Evolutionary conservation across 2,888 invertebrate genomes (phyloP), one percentile per base, ranked within the genome.

Genomic region (Lamellibrachia columna): DNA sequence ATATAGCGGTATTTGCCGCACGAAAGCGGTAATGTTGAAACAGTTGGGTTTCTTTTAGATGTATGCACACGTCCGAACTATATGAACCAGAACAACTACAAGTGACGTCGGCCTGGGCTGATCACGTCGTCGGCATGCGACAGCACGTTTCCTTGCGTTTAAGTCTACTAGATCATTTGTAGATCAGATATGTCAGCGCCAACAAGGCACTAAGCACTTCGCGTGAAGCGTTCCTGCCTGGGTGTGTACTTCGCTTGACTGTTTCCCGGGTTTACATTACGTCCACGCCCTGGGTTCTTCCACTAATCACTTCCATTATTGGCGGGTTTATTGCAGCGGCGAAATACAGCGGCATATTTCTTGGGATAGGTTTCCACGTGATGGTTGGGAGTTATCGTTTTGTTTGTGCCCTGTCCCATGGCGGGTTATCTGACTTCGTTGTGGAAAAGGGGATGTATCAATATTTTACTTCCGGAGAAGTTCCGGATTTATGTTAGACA

Each of bases 181-280:
- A 75, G 22, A 22, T 75, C 75, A 75, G n/a, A 2, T n/a, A 75
- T 75, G 75, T 75, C 22, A 75, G 75, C 75, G 22, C 75, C 75
- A 22, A 75, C 75, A 75, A 75, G 22, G 75, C 15, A 75, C 75
- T 75, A 75, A 75, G n/a, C 75, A 75, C 22, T n/a, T 75, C 75
- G 22, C n/a, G 75, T 75, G 4, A n/a, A 15, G 6, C 75, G n/a
- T 75, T 75, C 75, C 75, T 75, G 75, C 4, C 75, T 75, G 75
- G 75, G 75, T 75, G 75, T 75, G 75, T 75, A 75, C 75, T 75
- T 75, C n/a, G 75, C 75, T 75, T 75, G 22, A 75, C 22, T 75
- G 75, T 75, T 22, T 22, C 75, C 75, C 75, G n/a, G 75, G 75
- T 75, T 15, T 75, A 75, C 6, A 75, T 22, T 22, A 75, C 75